Evolutionary conservation across 2,888 invertebrate genomes (phyloP), one percentile per base, ranked within the genome.

Genomic region (Clepsis dumicolana): DNA sequence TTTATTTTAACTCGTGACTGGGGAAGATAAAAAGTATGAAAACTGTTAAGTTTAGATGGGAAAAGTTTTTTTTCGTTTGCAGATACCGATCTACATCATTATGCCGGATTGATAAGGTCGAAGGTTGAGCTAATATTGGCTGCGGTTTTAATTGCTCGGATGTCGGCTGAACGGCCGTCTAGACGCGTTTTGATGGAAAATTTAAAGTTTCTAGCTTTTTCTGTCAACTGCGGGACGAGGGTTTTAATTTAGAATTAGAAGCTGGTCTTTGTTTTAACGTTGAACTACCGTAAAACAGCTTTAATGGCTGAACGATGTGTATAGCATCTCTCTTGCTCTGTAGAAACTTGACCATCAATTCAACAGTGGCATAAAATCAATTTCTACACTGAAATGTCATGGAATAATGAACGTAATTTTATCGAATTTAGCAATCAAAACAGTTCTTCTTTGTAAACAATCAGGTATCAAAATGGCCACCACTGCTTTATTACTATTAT

Each of bases 21-120:
- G 52, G 52, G 29, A 41, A 59, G 68, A 68, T 64, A 68, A 68
- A 63, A 62, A 62, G 54, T 61, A 67, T 62, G 62, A 67, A 62
- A 64, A 68, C 64, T 67, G 65, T 66, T 63, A 67, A 67, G 57
- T 67, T 67, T 68, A 64, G 64, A 68, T 68, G 63, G 62, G 64
- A 68, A 68, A 68, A 68, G 63, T 68, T 68, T 64, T 65, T 50
- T 67, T 57, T 38, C 60, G 41, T 65, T 65, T 56, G 38, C 18
- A 65, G 62, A 62, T 61, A 41, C 16, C 48, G 12, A 48, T 48
- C 48, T 48, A 48, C 18, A 57, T 67, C 56, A 48, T 27, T 48
- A 54, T 56, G 48, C 48, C 7, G 35, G 54, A 62, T 61, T 62
- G 61, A 56, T 67, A 67, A 29, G 44, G 41, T 35, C 14, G 21